Conservation (phyloP, 2,797 vertebrate species). For the Potorous gilbertii region DNA sequence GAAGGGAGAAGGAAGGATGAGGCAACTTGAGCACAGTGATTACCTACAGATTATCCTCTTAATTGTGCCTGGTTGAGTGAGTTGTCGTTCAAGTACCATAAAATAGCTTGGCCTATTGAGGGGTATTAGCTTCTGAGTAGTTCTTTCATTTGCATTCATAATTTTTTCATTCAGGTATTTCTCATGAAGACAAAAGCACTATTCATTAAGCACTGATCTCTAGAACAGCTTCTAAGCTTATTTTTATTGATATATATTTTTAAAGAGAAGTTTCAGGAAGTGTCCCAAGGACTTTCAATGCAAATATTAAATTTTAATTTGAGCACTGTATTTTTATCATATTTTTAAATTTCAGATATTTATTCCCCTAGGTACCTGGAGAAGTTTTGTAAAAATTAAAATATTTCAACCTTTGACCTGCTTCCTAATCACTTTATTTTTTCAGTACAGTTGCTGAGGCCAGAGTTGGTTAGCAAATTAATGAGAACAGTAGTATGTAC, state of each 20-base stretch:
- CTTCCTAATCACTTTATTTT: neutral
- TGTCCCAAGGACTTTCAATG: neutral
- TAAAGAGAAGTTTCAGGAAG: neutral
- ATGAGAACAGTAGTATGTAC: neutral
- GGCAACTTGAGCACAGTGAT: neutral
- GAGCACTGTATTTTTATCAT: neutral
- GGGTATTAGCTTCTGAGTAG: no score
- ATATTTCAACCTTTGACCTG: neutral
- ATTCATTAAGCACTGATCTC: slow-evolving; percentile 11
- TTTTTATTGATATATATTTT: neutral
- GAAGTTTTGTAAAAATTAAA: slow-evolving; percentile 5
- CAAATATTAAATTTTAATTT: neutral
- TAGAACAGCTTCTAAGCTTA: slow-evolving; percentile 13
- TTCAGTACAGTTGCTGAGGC: neutral
- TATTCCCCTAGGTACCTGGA: neutral
- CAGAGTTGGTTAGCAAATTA: neutral
- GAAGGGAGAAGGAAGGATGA: neutral
- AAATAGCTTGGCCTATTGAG: neutral
- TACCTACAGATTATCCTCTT: neutral
- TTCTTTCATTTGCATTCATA: neutral
- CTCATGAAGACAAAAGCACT: neutral
- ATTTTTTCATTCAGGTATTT: neutral
- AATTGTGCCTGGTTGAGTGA: neutral
- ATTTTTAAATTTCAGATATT: slow-evolving; percentile 31
- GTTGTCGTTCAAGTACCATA: neutral